phyloP scores from a whole-genome alignment of 2,888 invertebrate species.

The Lasius fuliginosus region DNA sequence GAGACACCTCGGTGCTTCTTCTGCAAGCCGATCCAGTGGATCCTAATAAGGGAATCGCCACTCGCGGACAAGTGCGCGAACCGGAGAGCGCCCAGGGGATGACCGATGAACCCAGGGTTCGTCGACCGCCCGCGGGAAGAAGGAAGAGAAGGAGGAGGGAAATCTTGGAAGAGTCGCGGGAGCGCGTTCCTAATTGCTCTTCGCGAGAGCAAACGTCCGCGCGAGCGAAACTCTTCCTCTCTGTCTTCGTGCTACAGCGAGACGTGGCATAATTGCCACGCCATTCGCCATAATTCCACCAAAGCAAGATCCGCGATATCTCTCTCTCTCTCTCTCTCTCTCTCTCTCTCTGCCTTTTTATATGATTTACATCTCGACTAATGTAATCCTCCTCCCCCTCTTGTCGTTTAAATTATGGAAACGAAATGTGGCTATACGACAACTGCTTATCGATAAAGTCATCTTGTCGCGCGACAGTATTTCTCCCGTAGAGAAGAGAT shows the following conservation, averaged over 20 bases:
- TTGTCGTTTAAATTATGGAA: not conserved
- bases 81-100: slow-evolving; percentile 76
- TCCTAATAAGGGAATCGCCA: slow-evolving; percentile 83
- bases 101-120: slow-evolving; percentile 83
- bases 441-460: not conserved
- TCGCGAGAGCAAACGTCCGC: slow-evolving; percentile 33
- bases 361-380: not conserved
- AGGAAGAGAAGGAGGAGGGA: not conserved
- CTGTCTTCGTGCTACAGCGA: not conserved
- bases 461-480: not conserved
- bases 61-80: slow-evolving; percentile 82
- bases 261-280: slow-evolving; percentile 3
- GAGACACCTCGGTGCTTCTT: not conserved
- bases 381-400: not conserved
- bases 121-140: slow-evolving; percentile 65
- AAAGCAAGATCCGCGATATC: not conserved
- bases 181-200: slow-evolving; percentile 44
- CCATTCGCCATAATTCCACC: not conserved
- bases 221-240: not conserved
- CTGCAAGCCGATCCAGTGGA: slow-evolving; percentile 43
- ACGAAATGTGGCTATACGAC: not conserved
- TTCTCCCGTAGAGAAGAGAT: not conserved
- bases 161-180: slow-evolving; percentile 48
- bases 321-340: not conserved
- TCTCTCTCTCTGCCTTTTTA: not conserved